These are phyloP conservation scores for Cossypha caffra DNA, from an alignment of 2,797 vertebrate genomes.

Conservation along the genomic window DNA sequence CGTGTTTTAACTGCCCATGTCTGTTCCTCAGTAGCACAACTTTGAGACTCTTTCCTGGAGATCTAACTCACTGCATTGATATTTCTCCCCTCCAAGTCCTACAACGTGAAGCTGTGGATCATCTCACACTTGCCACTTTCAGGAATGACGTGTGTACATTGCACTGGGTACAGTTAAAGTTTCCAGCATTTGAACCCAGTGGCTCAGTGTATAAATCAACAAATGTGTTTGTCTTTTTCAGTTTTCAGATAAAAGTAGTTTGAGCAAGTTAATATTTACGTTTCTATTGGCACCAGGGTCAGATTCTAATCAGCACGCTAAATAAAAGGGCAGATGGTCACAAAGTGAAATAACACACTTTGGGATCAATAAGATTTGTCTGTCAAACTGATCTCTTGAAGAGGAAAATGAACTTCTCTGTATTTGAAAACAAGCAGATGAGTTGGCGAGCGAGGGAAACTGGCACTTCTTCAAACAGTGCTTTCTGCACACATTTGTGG, in stretches of 20 bases:
- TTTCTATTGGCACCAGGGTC: background rate
- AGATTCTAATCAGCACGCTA: background rate
- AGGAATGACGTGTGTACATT: background rate
- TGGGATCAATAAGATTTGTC: conserved; percentile 2
- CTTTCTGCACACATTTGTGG: background rate
- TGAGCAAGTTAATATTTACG: conserved; percentile 14
- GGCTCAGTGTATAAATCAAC: background rate
- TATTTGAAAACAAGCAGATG: background rate
- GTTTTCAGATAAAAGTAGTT: conserved; percentile 9
- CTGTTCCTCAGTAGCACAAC: background rate
- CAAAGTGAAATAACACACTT: background rate
- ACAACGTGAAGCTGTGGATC: background rate
- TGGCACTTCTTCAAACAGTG: conserved; percentile 9
- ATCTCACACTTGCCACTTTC: background rate
- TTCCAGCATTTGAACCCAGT: background rate
- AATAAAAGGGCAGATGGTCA: conserved; percentile 2
- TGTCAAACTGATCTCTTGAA: conserved; percentile 7
- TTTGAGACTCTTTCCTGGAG: background rate
- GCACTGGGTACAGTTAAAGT: background rate
- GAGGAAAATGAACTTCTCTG: background rate
- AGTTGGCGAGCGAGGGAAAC: background rate
- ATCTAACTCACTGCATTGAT: background rate
- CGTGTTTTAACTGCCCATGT: background rate
- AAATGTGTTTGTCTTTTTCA: background rate
- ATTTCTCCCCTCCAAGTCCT: background rate